phyloP scores from a whole-genome alignment of 2,888 invertebrate species.

The Caenorhabditis drosophilae region DNA sequence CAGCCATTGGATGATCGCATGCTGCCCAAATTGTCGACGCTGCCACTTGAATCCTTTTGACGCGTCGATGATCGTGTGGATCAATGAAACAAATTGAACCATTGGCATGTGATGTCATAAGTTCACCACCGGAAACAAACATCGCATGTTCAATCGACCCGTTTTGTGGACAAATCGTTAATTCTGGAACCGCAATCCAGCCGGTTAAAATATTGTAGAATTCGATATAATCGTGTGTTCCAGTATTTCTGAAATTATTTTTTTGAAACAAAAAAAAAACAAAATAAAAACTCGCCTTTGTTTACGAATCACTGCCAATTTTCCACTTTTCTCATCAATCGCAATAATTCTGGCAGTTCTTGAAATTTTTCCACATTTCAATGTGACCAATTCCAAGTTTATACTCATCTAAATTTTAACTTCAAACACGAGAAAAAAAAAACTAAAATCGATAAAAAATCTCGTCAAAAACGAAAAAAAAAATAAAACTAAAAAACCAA shows the following conservation, averaged over 20 bases:
- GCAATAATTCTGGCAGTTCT: constrained; percentile 31
- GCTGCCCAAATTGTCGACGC: constrained; percentile 53
- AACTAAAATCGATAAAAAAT: neutral
- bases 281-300: too few relatives aligned
- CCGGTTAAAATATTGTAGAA: constrained; percentile 43
- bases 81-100: constrained; percentile 41
- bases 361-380: constrained; percentile 19
- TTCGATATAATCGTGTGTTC: constrained; percentile 40
- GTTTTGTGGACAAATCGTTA: constrained; percentile 29
- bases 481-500: neutral
- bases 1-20: constrained; percentile 14
- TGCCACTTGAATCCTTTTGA: constrained; percentile 57
- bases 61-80: constrained; percentile 28
- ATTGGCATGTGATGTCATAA: constrained; percentile 33
- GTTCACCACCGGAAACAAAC: constrained; percentile 17
- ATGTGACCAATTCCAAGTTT: constrained; percentile 14
- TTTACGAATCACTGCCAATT: constrained; percentile 40
- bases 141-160: constrained; percentile 31
- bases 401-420: constrained; percentile 22
- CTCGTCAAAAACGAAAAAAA: neutral
- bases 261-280: too few relatives aligned
- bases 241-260: constrained; percentile 10
- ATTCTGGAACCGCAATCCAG: constrained; percentile 38
- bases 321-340: constrained; percentile 39
- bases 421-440: neutral